Evolutionary conservation across 2,888 invertebrate genomes (phyloP), one percentile per base, ranked within the genome.

Genomic region (Lomographa bimaculata): DNA sequence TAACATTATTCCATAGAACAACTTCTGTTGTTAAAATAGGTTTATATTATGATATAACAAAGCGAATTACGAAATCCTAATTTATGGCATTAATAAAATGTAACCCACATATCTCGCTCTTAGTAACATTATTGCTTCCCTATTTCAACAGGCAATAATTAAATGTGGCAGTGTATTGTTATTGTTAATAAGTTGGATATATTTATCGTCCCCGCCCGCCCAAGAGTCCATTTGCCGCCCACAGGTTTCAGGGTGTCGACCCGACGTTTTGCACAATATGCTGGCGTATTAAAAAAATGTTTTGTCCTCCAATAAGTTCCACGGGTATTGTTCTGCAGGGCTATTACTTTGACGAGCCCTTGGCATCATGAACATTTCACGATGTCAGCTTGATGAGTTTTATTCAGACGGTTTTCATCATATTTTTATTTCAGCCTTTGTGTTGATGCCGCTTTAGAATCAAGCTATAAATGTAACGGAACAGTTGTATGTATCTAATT

Each of bases 201-300:
- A 79, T 80, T 77, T 75, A 79, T 75, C 76, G 68, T 48, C 40
- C 34, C 55, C 59, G 62, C 63, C 71, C 72, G 69, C 68, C 71
- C 64, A 69, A 68, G 68, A 74, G 74, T 71, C 69, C 66, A 77
- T 81, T 80, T 76, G 59, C 81, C 82, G 74, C 79, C 80, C 71
- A 76, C 74, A 62, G 64, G 69, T 60, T 55, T 60, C 48, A 67
- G 76, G 76, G 71, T 75, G 79, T 66, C 71, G 78, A 75, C 79
- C 74, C 72, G 68, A 47, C 59, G 25, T 52, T 60, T 60, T 57
- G 65, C 71, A 66, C 66, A 68, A 51, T 70, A 67, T 52, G 57
- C 57, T 57, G 2, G 4, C 14, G 51, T 34, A 35, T 19, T 29
- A 33, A 20, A 51, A 67, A 65, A 50, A 54, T 51, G 12, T 27